phyloP scores from a whole-genome alignment of 2,888 invertebrate genomes.

The Amorpha juglandis region DNA sequence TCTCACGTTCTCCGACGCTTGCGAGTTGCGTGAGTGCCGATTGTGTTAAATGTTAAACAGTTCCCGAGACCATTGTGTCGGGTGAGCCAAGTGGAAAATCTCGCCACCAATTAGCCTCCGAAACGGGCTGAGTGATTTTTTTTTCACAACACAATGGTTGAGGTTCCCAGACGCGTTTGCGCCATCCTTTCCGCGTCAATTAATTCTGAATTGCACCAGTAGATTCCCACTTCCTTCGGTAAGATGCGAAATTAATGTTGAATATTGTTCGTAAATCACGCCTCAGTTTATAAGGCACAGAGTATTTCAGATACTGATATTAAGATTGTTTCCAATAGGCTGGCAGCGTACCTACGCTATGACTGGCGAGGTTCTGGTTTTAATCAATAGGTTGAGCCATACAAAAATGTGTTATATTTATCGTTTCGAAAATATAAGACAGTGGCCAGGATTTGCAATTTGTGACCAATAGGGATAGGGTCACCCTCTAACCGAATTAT shows the following conservation, averaged over 20 bases:
- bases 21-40: conserved; percentile 46
- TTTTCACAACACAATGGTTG: conserved; percentile 35
- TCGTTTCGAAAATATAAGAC: too few species aligned
- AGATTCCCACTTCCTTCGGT: conserved; percentile 38
- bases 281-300: background rate
- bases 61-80: conserved; percentile 66
- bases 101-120: conserved; percentile 63
- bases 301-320: too few species aligned
- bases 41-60: conserved; percentile 64
- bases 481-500: too few species aligned
- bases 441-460: too few species aligned
- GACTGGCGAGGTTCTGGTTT: too few species aligned
- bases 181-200: conserved; percentile 40
- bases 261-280: conserved; percentile 14
- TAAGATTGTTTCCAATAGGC: too few species aligned
- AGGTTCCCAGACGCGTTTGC: conserved; percentile 41
- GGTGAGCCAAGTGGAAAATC: conserved; percentile 65
- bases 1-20: conserved; percentile 40
- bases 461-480: too few species aligned
- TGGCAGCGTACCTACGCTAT: too few species aligned
- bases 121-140: conserved; percentile 46
- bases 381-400: too few species aligned
- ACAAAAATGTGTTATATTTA: too few species aligned
- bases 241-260: background rate
- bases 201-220: conserved; percentile 34